Evolutionary conservation across 2,888 invertebrate species (phyloP).

Genomic region (Harpalus rufipes): DNA sequence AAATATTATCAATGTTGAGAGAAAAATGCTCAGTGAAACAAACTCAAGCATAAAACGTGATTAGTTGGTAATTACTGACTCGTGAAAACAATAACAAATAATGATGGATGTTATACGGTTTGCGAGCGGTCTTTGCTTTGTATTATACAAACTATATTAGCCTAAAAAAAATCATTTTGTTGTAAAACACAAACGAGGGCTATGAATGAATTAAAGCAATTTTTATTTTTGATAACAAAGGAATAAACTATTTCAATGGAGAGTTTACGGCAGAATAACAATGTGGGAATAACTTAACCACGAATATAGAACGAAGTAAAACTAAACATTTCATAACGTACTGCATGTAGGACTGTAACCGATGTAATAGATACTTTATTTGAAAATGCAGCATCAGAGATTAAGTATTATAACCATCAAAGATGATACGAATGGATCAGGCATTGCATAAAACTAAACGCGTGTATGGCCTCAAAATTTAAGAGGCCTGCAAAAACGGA

Average conservation of each 20-base stretch:
- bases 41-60: constrained; percentile 55
- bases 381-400: too few species aligned
- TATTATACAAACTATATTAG: constrained; percentile 1
- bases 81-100: constrained; percentile 46
- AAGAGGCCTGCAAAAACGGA: too few species aligned
- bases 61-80: constrained; percentile 44
- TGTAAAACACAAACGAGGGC: neutral
- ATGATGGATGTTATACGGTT: constrained; percentile 19
- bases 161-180: constrained; percentile 5
- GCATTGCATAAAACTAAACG: too few species aligned
- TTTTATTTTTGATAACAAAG: constrained; percentile 12
- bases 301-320: neutral
- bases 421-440: too few species aligned
- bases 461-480: too few species aligned
- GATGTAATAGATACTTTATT: neutral
- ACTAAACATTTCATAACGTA: neutral
- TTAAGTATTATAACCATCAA: too few species aligned
- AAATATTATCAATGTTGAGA: constrained; percentile 62
- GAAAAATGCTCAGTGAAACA: constrained; percentile 56
- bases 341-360: neutral
- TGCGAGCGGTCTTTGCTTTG: neutral
- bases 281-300: neutral
- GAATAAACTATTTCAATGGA: neutral
- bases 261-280: neutral
- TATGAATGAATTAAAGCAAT: constrained; percentile 16